Base-by-base conservation (phyloP, 2,888 invertebrate genomes). In the Glomeris marginata region DNA sequence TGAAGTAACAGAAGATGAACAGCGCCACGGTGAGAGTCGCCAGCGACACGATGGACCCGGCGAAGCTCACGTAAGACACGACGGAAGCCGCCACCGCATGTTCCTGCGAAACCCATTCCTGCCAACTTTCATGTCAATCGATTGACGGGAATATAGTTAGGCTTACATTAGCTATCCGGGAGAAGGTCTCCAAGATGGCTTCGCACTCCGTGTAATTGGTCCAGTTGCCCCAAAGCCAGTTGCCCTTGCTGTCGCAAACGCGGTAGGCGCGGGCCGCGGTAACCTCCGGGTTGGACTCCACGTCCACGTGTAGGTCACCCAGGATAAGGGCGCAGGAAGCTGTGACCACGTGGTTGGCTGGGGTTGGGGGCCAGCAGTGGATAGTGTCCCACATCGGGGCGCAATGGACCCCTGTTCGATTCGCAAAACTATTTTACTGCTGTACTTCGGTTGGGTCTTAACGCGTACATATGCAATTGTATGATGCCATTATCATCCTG, bases 1-100 rank as follows among this genome's bases (percentile, higher is more conserved):
- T 66, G 62, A 69, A 69, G 55, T 67, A 66, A 52, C 63, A 63
- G 60, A 69, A 69, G 44, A 70, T 68, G 58, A 66, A 66, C 35
- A 69, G 62, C 1, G 69, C 65, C 43, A 65, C 55, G 28, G 62
- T 49, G 4, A 70, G 61, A 15, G 66, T 62, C 37, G 66, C 54
- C 20, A 69, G 58, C 1, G 69, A 69, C 16, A 67, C 58, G 38
- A 65, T 61, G 22, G 67, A 65, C 34, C 66, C 63, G 36, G 64
- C 63, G 58, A 70, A 69, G 47, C 67, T 61, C 44, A 70, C 66
- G 55, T 67, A 67, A 41, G 64, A 61, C 41, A 68, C 60, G 2
- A 64, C 60, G 22, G 62, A 50, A 11, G 56, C 57, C 4, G 54
- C 53, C 2, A 48, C 45, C 33, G 28, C 48, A 15, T 16, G 43